These are phyloP conservation scores for Leptopilina drosophilae DNA, from an alignment of 2,888 invertebrate genomes.

Conservation along the genomic window DNA sequence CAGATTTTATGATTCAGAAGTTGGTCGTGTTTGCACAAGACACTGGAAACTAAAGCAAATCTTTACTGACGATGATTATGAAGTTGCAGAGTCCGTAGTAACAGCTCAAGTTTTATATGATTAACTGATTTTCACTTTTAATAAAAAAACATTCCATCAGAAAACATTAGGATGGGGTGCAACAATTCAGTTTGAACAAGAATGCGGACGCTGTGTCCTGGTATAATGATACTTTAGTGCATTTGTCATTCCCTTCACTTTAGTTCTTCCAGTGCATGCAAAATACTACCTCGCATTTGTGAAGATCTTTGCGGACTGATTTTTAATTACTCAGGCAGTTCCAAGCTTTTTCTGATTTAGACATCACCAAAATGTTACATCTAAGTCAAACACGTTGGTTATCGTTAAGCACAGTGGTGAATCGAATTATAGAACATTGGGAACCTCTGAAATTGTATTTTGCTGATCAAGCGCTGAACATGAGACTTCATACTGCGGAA, in stretches of 20 bases:
- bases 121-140: slow-evolving; percentile 41
- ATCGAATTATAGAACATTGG: slow-evolving; percentile 47
- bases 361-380: slow-evolving; percentile 44
- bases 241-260: slow-evolving; percentile 48
- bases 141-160: slow-evolving; percentile 41
- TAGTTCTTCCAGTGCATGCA: slow-evolving; percentile 49
- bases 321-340: slow-evolving; percentile 41
- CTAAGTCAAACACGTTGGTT: slow-evolving; percentile 50
- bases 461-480: slow-evolving; percentile 11
- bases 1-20: slow-evolving; percentile 44
- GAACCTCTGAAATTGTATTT: slow-evolving; percentile 47
- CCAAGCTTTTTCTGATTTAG: slow-evolving; percentile 42
- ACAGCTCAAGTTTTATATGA: slow-evolving; percentile 43
- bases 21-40: slow-evolving; percentile 36
- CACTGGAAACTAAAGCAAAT: slow-evolving; percentile 50
- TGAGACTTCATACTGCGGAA: not conserved
- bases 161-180: slow-evolving; percentile 53
- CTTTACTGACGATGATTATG: slow-evolving; percentile 34
- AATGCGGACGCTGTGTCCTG: too few species aligned
- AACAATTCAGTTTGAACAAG: too few species aligned
- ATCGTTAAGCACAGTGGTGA: slow-evolving; percentile 42
- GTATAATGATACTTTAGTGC: slow-evolving; percentile 50
- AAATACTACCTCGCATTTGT: slow-evolving; percentile 41
- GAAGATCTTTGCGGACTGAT: slow-evolving; percentile 40
- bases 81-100: slow-evolving; percentile 35